A percentile compares a stretch with the other conserved stretches of the same genome.
Conservation (phyloP, 2,797 vertebrate genomes). For the Macrochelys suwanniensis region DNA sequence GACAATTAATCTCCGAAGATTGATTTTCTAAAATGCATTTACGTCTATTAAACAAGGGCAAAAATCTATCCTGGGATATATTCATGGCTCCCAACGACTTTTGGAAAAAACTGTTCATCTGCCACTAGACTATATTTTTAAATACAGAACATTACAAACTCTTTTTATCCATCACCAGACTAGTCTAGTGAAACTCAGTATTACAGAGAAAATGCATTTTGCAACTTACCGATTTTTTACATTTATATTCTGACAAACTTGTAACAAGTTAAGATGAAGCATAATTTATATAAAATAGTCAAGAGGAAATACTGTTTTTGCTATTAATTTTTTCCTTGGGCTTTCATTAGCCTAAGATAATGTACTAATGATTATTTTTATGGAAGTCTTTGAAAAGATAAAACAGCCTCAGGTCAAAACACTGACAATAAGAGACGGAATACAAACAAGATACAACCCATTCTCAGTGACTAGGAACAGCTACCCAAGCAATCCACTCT, state of each 20-base stretch:
- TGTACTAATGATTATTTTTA: conserved; percentile 23
- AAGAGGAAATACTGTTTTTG: not conserved
- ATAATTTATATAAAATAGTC: not conserved
- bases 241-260: not conserved
- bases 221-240: not conserved
- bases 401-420: conserved; percentile 4
- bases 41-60: conserved; percentile 12
- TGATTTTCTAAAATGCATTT: not conserved
- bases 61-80: not conserved
- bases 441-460: not conserved
- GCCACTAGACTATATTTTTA: not conserved
- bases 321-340: not conserved
- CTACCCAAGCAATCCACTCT: conserved; percentile 21
- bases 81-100: not conserved
- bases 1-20: not conserved
- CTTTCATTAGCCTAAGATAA: not conserved
- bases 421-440: conserved; percentile 28
- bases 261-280: not conserved
- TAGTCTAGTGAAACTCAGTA: not conserved
- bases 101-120: not conserved
- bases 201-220: not conserved
- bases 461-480: conserved; percentile 35
- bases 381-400: conserved; percentile 44
- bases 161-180: not conserved
- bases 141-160: conserved; percentile 6